A percentile compares a stretch with the other conserved stretches of the same genome.
Conservation (phyloP, 2,797 vertebrate genomes). For the Tolypeutes matacus region DNA sequence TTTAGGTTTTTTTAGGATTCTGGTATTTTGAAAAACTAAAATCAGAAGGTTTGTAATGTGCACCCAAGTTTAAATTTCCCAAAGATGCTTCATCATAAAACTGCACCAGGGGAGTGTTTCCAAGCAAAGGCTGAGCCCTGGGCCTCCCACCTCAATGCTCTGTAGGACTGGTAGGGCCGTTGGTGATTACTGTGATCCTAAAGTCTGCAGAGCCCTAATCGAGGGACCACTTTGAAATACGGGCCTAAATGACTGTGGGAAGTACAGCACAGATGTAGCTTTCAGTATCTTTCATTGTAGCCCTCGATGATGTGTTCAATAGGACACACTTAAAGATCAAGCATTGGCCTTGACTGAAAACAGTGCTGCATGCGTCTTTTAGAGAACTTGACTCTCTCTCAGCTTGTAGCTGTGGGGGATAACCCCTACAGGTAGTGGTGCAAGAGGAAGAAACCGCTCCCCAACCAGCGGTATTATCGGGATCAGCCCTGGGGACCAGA, state of each 20-base stretch:
- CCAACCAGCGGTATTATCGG: background rate
- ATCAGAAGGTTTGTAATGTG: background rate
- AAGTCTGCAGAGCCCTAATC: background rate
- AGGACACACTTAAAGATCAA: background rate
- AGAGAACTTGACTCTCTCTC: slow-evolving; percentile 15
- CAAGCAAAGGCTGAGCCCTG: background rate
- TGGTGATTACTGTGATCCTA: background rate
- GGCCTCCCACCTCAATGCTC: background rate
- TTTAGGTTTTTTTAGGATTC: slow-evolving; percentile 8
- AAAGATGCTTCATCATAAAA: background rate
- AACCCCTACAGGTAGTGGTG: background rate
- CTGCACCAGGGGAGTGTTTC: background rate
- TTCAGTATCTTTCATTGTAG: background rate
- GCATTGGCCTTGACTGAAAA: slow-evolving; percentile 28
- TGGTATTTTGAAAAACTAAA: background rate
- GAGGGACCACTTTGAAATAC: background rate
- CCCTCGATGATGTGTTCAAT: background rate
- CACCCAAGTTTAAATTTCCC: slow-evolving; percentile 2
- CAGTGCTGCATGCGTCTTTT: background rate
- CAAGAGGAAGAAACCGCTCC: background rate
- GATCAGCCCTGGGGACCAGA: background rate
- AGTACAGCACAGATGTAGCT: background rate
- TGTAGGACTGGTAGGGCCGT: background rate
- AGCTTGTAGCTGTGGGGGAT: background rate
- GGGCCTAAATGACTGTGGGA: slow-evolving; percentile 2